A percentile compares a stretch with the other conserved stretches of the same genome.
Conservation (phyloP, 2,113 vertebrate species). For the Laterallus jamaicensis region DNA sequence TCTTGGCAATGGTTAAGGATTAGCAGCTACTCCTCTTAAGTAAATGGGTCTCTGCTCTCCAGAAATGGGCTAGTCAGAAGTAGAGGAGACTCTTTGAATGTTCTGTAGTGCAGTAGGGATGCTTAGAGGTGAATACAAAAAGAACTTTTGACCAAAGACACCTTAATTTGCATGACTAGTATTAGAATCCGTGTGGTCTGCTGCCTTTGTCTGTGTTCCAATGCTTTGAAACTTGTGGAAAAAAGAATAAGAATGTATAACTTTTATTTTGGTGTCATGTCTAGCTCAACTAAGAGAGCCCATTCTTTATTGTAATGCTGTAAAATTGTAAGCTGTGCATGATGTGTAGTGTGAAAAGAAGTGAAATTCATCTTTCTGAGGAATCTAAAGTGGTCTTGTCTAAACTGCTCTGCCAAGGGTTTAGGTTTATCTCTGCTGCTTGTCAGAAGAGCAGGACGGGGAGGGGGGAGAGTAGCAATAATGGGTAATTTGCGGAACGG, state of each 20-base stretch:
- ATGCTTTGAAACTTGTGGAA: not conserved
- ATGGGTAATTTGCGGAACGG: not conserved
- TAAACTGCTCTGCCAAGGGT: not conserved
- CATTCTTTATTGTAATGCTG: not conserved
- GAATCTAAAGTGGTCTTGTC: not conserved
- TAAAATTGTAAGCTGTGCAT: not conserved
- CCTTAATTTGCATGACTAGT: not conserved
- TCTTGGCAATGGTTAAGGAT: not conserved
- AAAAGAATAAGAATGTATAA: not conserved
- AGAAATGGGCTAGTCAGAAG: not conserved
- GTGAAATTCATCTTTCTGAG: not conserved
- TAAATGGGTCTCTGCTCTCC: not conserved
- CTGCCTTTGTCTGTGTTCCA: not conserved
- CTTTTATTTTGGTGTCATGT: not conserved
- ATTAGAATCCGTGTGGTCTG: not conserved
- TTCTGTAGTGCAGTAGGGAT: not conserved
- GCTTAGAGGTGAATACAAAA: not conserved
- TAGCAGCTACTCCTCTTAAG: rapidly evolving
- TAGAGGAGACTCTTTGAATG: not conserved
- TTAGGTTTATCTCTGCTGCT: not conserved
- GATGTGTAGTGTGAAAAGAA: not conserved
- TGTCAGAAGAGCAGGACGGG: not conserved
- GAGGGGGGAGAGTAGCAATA: not conserved
- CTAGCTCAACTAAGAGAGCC: not conserved
- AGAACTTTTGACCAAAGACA: not conserved